Evolutionary conservation across 1,140 invertebrate genomes (phyloP).

Genomic region (Drosophila ficusphila): DNA sequence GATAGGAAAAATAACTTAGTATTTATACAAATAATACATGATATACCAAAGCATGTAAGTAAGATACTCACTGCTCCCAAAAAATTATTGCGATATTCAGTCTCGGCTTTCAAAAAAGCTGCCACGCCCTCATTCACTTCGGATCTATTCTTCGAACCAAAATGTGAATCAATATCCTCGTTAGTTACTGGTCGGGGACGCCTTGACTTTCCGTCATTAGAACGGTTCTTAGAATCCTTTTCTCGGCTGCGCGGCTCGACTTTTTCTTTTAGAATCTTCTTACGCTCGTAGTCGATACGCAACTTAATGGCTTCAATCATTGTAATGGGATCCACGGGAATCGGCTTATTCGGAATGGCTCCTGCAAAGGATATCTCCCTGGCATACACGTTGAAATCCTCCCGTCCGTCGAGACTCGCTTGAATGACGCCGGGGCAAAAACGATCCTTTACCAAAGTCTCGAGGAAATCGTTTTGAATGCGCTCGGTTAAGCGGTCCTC

Average conservation of each 20-base stretch:
- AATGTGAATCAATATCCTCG: conserved; percentile 37
- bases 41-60: neutral
- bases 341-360: conserved; percentile 35
- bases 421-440: conserved; percentile 63
- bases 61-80: conserved; percentile 7
- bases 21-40: neutral
- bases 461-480: conserved; percentile 28
- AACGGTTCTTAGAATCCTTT: neutral
- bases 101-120: conserved; percentile 51
- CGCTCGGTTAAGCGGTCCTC: conserved; percentile 40
- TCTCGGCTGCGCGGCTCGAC: neutral
- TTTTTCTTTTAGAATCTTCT: conserved; percentile 16
- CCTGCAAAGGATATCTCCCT: conserved; percentile 52
- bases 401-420: conserved; percentile 39
- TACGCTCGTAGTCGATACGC: conserved; percentile 64
- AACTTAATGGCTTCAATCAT: conserved; percentile 66
- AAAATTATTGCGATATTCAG: neutral
- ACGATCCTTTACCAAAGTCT: conserved; percentile 57
- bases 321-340: conserved; percentile 63
- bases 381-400: conserved; percentile 60
- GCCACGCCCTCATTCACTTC: conserved; percentile 48
- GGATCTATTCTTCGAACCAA: conserved; percentile 6
- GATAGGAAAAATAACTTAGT: neutral
- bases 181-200: neutral
- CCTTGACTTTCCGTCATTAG: neutral